These are phyloP conservation scores for Hyppa rectilinea DNA, from an alignment of 2,888 invertebrate genomes.

Conservation along the genomic window DNA sequence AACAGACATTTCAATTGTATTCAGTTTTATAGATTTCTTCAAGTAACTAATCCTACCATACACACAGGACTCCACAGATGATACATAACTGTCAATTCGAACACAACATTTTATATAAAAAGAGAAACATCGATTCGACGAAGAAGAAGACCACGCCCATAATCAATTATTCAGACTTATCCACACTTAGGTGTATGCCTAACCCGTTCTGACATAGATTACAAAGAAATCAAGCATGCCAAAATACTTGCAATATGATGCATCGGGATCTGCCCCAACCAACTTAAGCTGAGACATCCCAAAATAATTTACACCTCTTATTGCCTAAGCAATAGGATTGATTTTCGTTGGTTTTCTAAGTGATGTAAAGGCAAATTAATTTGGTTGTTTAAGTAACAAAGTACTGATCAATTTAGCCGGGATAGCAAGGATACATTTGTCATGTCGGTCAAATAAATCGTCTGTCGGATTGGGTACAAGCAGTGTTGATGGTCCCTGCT, in stretches of 20 bases:
- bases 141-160: too few relatives aligned
- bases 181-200: conserved; percentile 22
- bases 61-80: too few relatives aligned
- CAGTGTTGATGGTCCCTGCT: conserved; percentile 62
- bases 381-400: conserved; percentile 65
- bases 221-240: conserved; percentile 61
- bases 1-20: too few relatives aligned
- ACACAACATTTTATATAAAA: too few relatives aligned
- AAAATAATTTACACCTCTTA: conserved; percentile 17
- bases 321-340: fast-evolving
- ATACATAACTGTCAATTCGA: conserved; percentile 40
- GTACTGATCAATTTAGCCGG: conserved; percentile 72
- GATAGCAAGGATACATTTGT: conserved; percentile 68
- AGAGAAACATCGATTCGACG: too few relatives aligned
- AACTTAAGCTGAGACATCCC: conserved; percentile 8
- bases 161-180: conserved; percentile 29
- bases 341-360: conserved; percentile 14
- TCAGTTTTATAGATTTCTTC: too few relatives aligned
- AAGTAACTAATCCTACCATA: not conserved
- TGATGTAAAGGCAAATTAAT: conserved; percentile 8
- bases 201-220: conserved; percentile 55
- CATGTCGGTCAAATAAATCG: conserved; percentile 70
- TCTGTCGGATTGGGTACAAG: conserved; percentile 68
- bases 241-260: conserved; percentile 64
- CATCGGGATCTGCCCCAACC: conserved; percentile 43